These are phyloP conservation scores for Erpornis zantholeuca DNA, from an alignment of 2,113 vertebrate genomes.

Conservation along the genomic window DNA sequence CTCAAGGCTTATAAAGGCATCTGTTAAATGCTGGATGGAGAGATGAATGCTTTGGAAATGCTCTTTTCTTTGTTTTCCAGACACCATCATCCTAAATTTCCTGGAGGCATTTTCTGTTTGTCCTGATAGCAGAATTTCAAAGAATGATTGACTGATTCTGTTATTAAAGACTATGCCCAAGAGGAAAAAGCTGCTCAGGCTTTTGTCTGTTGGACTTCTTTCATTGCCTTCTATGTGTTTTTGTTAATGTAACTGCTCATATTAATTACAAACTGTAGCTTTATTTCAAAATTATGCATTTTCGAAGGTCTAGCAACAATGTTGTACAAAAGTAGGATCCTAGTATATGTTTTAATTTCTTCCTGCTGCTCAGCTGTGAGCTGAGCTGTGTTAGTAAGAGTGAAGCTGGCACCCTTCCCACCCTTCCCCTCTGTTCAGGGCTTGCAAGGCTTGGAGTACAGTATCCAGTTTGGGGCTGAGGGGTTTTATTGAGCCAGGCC, in stretches of 20 bases:
- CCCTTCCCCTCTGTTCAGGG: neutral
- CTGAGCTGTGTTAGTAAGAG: neutral
- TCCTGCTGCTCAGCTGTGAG: neutral
- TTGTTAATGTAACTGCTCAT: neutral
- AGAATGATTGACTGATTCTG: neutral
- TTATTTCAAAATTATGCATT: neutral
- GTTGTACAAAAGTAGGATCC: neutral
- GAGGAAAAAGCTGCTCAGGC: neutral
- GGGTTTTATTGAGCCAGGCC: neutral
- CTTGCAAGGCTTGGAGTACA: neutral
- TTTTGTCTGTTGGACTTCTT: neutral
- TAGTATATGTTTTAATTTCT: neutral
- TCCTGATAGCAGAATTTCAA: neutral
- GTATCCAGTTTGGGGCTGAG: neutral
- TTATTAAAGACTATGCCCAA: neutral
- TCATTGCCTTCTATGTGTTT: neutral
- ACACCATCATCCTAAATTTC: neutral
- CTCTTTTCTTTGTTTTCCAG: neutral
- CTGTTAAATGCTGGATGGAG: neutral
- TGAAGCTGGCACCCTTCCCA: neutral
- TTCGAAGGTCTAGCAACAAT: neutral
- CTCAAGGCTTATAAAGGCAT: neutral
- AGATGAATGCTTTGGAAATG: neutral
- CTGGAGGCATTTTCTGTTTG: neutral
- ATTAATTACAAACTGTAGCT: neutral